Base-by-base conservation (phyloP, 2,113 vertebrate genomes). In the Amazona guildingii region DNA sequence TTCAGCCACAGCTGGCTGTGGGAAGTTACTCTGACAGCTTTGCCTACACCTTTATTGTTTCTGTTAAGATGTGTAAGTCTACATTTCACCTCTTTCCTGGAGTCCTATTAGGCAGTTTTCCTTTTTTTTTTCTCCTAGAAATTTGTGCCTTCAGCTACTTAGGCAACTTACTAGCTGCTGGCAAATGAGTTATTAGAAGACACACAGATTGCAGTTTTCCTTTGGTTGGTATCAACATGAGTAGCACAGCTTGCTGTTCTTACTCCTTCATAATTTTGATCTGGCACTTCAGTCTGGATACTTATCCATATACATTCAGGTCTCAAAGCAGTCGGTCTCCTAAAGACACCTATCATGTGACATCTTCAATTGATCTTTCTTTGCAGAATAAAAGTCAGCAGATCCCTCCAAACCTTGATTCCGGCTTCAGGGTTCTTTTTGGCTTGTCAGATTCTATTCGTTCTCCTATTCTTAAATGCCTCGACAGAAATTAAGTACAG, bases 1-100 rank as follows among this genome's bases (percentile, higher is more conserved):
- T 70, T 81, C 76, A 59, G 55, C 90, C 80, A 77, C 59, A 88
- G 76, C 46, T 69, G 44, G 33, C 4, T 5, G 29, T 59, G 73
- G 37, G 55, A 90, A 95, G 68, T 75, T 81, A 43, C 69, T 78
- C 69, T 92, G 76, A 48, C 73, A 95, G 55, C 73, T 95, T 90
- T 95, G 69, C 73, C 61, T 61, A 86, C 55, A 88, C 83, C 64
- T 95, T 92, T 92, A 74, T 92, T 90, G 75, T 92, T 95, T 90
- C 88, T 86, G 43, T 91, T 93, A 88, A 83, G 61, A 54, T 67
- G n/a, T 81, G 67, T 69, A 90, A 95, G 54, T 74, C 72, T 90
- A 33, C 27, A 61, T 91, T 94, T 92, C 49, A 91, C 55, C 51
- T 90, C 76, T 88, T 31, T 93, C 51, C 68, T 44, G 13, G 46